Evolutionary conservation across 2,797 vertebrate species (phyloP).

Genomic region (Lagocephalus sceleratus): DNA sequence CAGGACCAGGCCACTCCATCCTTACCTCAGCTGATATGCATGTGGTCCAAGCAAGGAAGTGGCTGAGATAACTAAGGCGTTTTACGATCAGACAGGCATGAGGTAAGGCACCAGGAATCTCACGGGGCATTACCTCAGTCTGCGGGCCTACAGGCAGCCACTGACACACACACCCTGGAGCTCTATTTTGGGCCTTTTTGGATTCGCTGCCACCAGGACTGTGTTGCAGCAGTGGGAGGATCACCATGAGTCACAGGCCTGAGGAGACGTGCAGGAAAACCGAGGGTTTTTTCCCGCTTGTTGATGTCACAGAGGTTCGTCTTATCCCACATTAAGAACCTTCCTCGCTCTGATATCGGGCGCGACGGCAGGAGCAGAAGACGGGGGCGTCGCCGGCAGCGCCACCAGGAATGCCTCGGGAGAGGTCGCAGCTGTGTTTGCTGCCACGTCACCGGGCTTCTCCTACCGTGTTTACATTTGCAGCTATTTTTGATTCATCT

Average conservation of each 20-base stretch:
- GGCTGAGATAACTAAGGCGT: conserved; percentile 67
- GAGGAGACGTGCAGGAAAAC: too few species aligned
- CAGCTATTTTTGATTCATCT: too few species aligned
- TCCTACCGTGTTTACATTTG: too few species aligned
- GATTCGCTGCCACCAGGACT: conserved; percentile 34
- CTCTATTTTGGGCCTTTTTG: conserved; percentile 61
- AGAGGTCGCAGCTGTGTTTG: too few species aligned
- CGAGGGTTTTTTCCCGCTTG: too few species aligned
- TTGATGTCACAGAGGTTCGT: too few species aligned
- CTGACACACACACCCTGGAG: conserved; percentile 23
- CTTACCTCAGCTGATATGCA: conserved; percentile 71
- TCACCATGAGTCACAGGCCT: conserved; percentile 40
- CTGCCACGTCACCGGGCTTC: too few species aligned
- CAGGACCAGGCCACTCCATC: conserved; percentile 45
- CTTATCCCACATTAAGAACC: too few species aligned
- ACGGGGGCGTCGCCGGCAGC: too few species aligned
- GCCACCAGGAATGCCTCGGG: too few species aligned
- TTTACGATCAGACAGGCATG: conserved; percentile 61
- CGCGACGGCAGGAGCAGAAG: too few species aligned
- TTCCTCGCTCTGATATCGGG: too few species aligned
- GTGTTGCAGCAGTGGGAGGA: conserved; percentile 42
- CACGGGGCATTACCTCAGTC: conserved; percentile 67
- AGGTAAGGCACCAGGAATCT: conserved; percentile 72
- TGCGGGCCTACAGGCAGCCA: conserved; percentile 16
- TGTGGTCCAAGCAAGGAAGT: conserved; percentile 72